Conservation (phyloP, 2,113 vertebrate genomes). For the Apodemus sylvaticus region DNA sequence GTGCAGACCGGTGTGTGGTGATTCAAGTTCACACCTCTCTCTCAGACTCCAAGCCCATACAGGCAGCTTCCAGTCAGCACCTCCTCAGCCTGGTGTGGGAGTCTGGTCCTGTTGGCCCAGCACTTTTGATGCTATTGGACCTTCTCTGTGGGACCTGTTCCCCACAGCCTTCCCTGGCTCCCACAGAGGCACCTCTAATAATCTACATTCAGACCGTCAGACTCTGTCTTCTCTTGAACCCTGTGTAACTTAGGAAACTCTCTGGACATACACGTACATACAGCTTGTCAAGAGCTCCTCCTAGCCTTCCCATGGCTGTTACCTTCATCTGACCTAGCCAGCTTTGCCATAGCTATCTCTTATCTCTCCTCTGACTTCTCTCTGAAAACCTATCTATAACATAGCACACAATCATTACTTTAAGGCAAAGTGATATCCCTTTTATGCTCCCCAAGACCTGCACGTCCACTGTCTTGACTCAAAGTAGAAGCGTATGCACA, state of each 20-base stretch:
- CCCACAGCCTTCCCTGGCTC: background rate
- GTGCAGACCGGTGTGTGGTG: no score
- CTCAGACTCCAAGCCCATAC: rapidly evolving
- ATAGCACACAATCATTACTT: background rate
- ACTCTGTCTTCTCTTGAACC: background rate
- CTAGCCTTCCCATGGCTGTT: rapidly evolving
- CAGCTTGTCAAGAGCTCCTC: rapidly evolving
- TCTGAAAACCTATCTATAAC: background rate
- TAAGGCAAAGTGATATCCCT: background rate
- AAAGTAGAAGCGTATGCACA: no score
- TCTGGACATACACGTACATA: rapidly evolving
- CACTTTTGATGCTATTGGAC: background rate
- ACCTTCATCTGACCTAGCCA: background rate
- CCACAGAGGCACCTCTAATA: rapidly evolving
- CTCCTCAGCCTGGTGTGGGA: rapidly evolving
- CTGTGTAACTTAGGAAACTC: background rate
- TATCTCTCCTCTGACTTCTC: background rate
- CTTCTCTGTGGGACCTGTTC: rapidly evolving
- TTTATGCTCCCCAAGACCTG: background rate
- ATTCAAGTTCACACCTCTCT: rapidly evolving
- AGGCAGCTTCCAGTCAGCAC: rapidly evolving
- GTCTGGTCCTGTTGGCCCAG: background rate
- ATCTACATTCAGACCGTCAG: background rate
- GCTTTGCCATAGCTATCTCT: rapidly evolving
- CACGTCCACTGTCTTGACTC: rapidly evolving